Percentiles rank a stretch among this genome's conserved stretches.
These are phyloP conservation scores for Polyommatus icarus DNA, from an alignment of 2,888 invertebrate genomes.

Conservation along the genomic window DNA sequence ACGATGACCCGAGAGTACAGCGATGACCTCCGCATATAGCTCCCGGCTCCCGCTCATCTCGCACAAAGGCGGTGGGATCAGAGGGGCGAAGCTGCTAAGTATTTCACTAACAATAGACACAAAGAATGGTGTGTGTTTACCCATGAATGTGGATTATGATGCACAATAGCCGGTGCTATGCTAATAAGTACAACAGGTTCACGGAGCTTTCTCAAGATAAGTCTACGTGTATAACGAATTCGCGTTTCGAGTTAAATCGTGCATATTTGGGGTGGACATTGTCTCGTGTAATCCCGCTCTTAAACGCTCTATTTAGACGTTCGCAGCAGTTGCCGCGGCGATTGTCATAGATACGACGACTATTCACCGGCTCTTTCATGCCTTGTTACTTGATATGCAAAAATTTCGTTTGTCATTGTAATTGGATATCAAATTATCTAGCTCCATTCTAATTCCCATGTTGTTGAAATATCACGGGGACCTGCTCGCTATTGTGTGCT, in stretches of 20 bases:
- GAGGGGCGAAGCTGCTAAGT: conserved; percentile 78
- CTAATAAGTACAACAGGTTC: conserved; percentile 77
- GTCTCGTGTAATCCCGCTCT: conserved; percentile 64
- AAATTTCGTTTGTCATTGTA: conserved; percentile 26
- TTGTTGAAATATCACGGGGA: neutral
- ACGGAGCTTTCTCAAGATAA: conserved; percentile 74
- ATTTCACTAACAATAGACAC: conserved; percentile 71
- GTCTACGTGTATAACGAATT: conserved; percentile 78
- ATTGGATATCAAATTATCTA: conserved; percentile 31
- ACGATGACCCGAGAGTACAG: conserved; percentile 69
- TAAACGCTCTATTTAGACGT: conserved; percentile 74
- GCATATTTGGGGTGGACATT: conserved; percentile 62
- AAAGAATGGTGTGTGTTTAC: conserved; percentile 78
- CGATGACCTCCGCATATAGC: conserved; percentile 63
- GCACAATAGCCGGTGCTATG: conserved; percentile 70
- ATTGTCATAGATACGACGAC: conserved; percentile 54
- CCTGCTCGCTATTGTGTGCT: neutral
- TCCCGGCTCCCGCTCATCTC: conserved; percentile 50
- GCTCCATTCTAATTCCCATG: conserved; percentile 21
- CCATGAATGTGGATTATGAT: conserved; percentile 74
- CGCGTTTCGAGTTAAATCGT: conserved; percentile 77
- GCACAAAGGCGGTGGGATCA: conserved; percentile 66
- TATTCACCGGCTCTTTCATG: conserved; percentile 31
- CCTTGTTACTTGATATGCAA: conserved; percentile 25
- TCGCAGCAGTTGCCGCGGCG: conserved; percentile 58